Evolutionary conservation across 2,113 vertebrate genomes (phyloP).

Genomic region (Danionella cerebrum): DNA sequence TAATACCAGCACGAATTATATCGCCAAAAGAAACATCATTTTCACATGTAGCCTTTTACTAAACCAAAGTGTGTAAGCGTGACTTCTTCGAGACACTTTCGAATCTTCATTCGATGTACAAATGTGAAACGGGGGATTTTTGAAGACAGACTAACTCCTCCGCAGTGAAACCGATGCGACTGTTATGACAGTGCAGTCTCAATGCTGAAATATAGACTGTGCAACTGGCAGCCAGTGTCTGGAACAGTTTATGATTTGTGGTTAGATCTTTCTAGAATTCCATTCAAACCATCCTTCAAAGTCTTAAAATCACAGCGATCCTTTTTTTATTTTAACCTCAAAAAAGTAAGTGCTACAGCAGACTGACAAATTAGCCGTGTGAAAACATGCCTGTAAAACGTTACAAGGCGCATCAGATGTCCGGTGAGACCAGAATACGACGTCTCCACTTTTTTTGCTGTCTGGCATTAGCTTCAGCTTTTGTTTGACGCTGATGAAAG

Average conservation of each 20-base stretch:
- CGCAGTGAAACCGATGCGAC: neutral
- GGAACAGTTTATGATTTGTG: neutral
- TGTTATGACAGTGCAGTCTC: conserved; percentile 10
- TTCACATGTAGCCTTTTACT: no score
- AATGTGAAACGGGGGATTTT: neutral
- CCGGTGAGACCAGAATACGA: neutral
- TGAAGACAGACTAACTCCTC: conserved; percentile 1
- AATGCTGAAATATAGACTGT: neutral
- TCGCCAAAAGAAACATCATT: conserved; percentile 3
- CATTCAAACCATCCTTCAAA: no score
- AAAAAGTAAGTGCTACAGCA: no score
- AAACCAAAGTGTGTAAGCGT: neutral
- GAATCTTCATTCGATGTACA: neutral
- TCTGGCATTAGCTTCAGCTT: neutral
- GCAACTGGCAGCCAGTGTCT: neutral
- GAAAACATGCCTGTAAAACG: no score
- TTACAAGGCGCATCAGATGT: no score
- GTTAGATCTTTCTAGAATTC: neutral
- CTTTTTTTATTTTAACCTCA: no score
- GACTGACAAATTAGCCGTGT: no score
- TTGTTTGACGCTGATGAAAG: conserved; percentile 8
- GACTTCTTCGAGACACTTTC: neutral
- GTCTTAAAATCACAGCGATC: no score
- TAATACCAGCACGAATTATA: neutral
- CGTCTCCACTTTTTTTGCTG: neutral